Base-by-base conservation (phyloP, 1,140 invertebrate species). In the Bombus fervidus region DNA sequence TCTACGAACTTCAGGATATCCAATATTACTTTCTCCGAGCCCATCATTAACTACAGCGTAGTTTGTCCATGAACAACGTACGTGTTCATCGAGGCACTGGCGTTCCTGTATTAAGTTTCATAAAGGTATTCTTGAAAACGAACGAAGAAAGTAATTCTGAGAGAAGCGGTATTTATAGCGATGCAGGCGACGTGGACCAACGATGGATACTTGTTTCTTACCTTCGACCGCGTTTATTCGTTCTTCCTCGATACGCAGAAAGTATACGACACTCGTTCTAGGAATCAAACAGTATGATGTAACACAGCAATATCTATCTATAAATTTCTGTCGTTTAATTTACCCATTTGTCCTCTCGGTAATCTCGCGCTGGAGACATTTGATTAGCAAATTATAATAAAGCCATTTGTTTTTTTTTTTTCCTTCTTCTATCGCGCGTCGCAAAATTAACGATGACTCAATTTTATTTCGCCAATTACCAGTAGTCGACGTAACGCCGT, bases 231-330 rank as follows among this genome's bases (percentile, higher is more conserved):
- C 18, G 47, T 77, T 83, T 57, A 37, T 64, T 18, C 71, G 43
- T 15, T 39, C 41, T 53, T 75, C 41, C 39, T 18, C n/a, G 28
- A 31, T 68, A 43, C 73, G 62, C 81, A 68, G 62, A 83, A 83
- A 77, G 73, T 41, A 28, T 76, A 34, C 22, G 53, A 41, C 18
- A 18, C 18, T 57, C 28, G 64, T 83, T 78, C 81, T 74, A 10
- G 18, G 74, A 83, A 83, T 57, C 74, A 28, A 59, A 41, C n/a
- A 31, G 59, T 57, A 68, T 68, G 81, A 83, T 28, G 81, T n/a
- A 69, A 83, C n/a, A 74, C 1, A 18, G 9, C 22, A 22, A 74
- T 37, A 62, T 3, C 3, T n/a, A 34, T 53, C 73, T 31, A 41
- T 68, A 76, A 77, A 83, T 64, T 75, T 75, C 59, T 68, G 62